Evolutionary conservation across 2,888 invertebrate species (phyloP), one percentile per base, ranked within the genome.

Genomic region (Eumerus sabulonum): DNA sequence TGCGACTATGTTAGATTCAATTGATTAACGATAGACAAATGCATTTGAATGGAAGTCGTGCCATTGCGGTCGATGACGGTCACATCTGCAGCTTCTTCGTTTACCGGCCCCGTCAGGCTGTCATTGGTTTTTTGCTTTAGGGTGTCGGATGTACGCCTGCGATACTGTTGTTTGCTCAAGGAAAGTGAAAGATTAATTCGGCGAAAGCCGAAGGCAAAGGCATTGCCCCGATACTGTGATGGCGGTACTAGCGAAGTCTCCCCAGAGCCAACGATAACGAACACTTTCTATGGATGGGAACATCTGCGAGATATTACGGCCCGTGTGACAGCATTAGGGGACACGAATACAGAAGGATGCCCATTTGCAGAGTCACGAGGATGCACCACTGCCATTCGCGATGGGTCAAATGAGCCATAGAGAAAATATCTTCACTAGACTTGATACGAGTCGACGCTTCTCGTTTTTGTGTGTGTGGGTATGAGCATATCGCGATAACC

Each of bases 181-280:
- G 76, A 77, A 77, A 77, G 76, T 77, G 76, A 77, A 72, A 72
- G 67, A 77, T 62, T 66, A 62, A 62, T 76, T 64, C 54, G 62
- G 72, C 76, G 76, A 76, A 76, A 76, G 76, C 71, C 57, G n/a
- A 48, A 38, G 62, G 42, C 50, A 13, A 54, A 38, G 57, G 44
- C 57, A 63, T 13, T 72, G 66, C 47, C 51, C 9, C 45, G 4
- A 14, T 1, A 36, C 56, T 9, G 35, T 27, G 14, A 38, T 35
- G 45, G 35, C 1, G 19, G 7, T 27, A 27, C 27, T 27, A 7
- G 27, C 27, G 7, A 4, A 27, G 27, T 27, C 27, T 4, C 27
- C 27, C n/a, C n/a, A n/a, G 27, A 27, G 27, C 27, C 27, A 27
- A 27, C 27, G 27, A 27, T 7, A 27, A 19, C 59, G 17, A 50